phyloP scores from a whole-genome alignment of 2,113 vertebrate genomes.

The Neopipo cinnamomea region DNA sequence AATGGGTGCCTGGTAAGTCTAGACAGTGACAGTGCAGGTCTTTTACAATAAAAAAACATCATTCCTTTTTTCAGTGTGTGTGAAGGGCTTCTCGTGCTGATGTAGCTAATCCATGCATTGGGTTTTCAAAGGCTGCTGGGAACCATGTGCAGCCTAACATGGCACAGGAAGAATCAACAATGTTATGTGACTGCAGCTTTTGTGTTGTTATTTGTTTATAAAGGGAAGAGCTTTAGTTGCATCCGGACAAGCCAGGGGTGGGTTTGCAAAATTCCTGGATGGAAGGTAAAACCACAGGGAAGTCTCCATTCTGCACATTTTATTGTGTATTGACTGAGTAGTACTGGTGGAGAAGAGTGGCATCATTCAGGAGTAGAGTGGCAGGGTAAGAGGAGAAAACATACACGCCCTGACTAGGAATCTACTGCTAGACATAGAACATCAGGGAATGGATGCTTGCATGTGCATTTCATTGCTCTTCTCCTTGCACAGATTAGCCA shows the following conservation, averaged over 20 bases:
- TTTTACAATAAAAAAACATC: background rate
- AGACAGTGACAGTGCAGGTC: constrained; percentile 11
- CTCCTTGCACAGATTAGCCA: background rate
- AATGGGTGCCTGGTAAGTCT: constrained; percentile 11
- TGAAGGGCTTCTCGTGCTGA: background rate
- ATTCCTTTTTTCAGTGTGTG: background rate
- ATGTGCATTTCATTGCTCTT: background rate
- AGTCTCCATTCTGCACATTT: background rate
- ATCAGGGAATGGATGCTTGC: background rate
- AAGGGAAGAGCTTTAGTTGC: background rate
- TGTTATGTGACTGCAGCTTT: constrained; percentile 6
- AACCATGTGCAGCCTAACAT: background rate
- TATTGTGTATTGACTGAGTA: background rate
- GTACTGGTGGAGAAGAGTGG: background rate
- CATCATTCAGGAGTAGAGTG: background rate
- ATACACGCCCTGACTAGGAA: background rate
- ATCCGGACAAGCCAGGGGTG: background rate
- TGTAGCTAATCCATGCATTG: background rate
- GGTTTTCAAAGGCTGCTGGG: background rate
- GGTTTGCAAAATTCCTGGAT: background rate
- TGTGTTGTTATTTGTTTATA: constrained; percentile 23
- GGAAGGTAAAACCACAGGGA: background rate
- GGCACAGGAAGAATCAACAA: background rate
- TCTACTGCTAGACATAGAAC: background rate
- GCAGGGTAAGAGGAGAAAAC: background rate